These are phyloP conservation scores for Apamea anceps DNA, from an alignment of 2,888 invertebrate species.

Conservation along the genomic window DNA sequence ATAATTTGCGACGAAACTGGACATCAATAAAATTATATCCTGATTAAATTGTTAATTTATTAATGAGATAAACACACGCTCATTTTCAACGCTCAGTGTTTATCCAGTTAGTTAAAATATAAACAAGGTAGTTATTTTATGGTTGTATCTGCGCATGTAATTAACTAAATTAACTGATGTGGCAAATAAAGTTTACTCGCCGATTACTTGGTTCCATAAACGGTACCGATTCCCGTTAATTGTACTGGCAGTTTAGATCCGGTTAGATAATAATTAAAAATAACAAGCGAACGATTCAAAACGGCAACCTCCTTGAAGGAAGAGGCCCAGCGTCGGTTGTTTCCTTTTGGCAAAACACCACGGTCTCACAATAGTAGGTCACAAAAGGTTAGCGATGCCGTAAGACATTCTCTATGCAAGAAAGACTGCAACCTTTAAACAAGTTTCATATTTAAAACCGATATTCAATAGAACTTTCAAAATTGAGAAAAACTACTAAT, in stretches of 20 bases:
- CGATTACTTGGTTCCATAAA: constrained; percentile 74
- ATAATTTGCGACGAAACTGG: constrained; percentile 48
- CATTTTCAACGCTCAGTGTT: constrained; percentile 53
- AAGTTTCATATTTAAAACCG: neutral
- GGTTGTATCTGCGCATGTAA: constrained; percentile 65
- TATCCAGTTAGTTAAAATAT: constrained; percentile 67
- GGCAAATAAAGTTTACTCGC: constrained; percentile 71
- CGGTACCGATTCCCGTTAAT: constrained; percentile 65
- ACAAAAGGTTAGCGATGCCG: constrained; percentile 49
- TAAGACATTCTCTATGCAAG: constrained; percentile 35
- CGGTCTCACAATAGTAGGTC: constrained; percentile 55
- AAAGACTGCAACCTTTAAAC: constrained; percentile 28
- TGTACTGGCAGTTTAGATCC: constrained; percentile 65
- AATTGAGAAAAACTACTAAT: constrained; percentile 12
- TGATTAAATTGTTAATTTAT: constrained; percentile 52
- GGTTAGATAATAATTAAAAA: constrained; percentile 66
- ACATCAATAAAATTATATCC: constrained; percentile 60
- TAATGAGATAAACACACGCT: constrained; percentile 65
- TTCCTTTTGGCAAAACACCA: constrained; percentile 44
- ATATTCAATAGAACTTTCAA: constrained; percentile 14
- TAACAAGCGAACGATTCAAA: constrained; percentile 64
- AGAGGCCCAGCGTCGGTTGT: constrained; percentile 20
- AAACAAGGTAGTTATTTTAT: constrained; percentile 65
- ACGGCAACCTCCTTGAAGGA: constrained; percentile 44
- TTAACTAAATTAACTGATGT: constrained; percentile 72